Percentiles rank a stretch among this genome's conserved stretches.
Conservation (phyloP, 2,888 invertebrate species). For the Erpobdella octoculata region DNA sequence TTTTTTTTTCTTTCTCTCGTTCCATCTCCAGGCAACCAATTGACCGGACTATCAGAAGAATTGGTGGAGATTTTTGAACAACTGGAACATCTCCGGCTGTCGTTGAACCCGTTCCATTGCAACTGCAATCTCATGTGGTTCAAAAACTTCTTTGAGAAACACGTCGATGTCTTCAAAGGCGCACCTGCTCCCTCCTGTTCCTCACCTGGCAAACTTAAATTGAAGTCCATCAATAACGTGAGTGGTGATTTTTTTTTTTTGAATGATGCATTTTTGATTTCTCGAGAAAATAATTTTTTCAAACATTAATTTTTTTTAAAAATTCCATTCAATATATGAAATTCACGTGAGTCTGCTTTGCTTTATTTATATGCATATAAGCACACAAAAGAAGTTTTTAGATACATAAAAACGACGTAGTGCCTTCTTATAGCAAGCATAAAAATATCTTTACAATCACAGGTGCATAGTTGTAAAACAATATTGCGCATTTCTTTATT, state of each 20-base stretch:
- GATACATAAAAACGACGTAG: no score
- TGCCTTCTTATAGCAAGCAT: no score
- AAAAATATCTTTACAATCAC: no score
- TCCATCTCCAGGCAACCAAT: slow-evolving; percentile 46
- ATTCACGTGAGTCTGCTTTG: background rate
- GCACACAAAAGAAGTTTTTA: no score
- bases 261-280: background rate
- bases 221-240: slow-evolving; percentile 30
- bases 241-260: background rate
- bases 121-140: slow-evolving; percentile 50
- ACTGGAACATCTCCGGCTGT: slow-evolving; percentile 46
- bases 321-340: background rate
- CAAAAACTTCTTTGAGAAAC: slow-evolving; percentile 42
- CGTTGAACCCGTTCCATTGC: slow-evolving; percentile 49
- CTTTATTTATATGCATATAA: no score
- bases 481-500: no score
- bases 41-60: slow-evolving; percentile 43
- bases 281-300: background rate
- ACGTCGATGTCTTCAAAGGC: slow-evolving; percentile 40
- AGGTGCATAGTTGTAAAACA: no score
- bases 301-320: background rate
- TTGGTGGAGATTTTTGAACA: slow-evolving; percentile 44
- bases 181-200: slow-evolving; percentile 44
- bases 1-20: no score
- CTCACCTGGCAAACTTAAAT: slow-evolving; percentile 30